These are phyloP conservation scores for Allophyes oxyacanthae DNA, from an alignment of 2,888 invertebrate genomes.

Conservation along the genomic window DNA sequence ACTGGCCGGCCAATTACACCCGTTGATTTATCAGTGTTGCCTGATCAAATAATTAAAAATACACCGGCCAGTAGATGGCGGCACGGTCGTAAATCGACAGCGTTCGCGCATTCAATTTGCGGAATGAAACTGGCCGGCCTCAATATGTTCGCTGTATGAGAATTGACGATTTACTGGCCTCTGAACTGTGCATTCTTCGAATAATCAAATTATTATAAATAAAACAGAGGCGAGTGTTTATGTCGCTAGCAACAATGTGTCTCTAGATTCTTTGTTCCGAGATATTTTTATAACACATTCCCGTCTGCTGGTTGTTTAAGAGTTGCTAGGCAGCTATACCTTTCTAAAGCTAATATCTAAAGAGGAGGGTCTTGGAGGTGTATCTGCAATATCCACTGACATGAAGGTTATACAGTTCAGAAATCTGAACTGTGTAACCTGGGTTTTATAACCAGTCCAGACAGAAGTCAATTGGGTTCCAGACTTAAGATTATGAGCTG, in stretches of 20 bases:
- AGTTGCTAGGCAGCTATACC: constrained; percentile 10
- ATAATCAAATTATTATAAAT: constrained; percentile 55
- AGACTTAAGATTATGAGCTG: neutral
- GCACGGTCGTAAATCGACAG: constrained; percentile 70
- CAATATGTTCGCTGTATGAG: constrained; percentile 64
- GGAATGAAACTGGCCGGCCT: constrained; percentile 69
- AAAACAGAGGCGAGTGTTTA: constrained; percentile 28
- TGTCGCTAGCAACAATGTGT: constrained; percentile 13
- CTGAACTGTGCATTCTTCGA: constrained; percentile 47
- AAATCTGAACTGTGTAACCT: constrained; percentile 5
- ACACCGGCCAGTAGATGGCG: constrained; percentile 72
- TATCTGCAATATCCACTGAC: constrained; percentile 2
- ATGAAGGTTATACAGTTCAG: neutral
- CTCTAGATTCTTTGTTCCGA: constrained; percentile 14
- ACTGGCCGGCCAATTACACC: constrained; percentile 76
- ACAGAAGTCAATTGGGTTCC: constrained; percentile 1
- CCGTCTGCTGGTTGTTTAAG: too few species aligned
- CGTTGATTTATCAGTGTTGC: constrained; percentile 82
- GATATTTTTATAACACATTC: constrained; percentile 17
- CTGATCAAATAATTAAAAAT: constrained; percentile 88
- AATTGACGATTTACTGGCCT: constrained; percentile 57
- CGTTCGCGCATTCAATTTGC: constrained; percentile 81
- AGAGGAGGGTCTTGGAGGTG: neutral
- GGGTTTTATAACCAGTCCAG: too few species aligned
- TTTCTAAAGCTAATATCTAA: neutral